A percentile compares a stretch with the other conserved stretches of the same genome.
Evolutionary conservation across 2,797 vertebrate species (phyloP).

Genomic region (Tinamus major): DNA sequence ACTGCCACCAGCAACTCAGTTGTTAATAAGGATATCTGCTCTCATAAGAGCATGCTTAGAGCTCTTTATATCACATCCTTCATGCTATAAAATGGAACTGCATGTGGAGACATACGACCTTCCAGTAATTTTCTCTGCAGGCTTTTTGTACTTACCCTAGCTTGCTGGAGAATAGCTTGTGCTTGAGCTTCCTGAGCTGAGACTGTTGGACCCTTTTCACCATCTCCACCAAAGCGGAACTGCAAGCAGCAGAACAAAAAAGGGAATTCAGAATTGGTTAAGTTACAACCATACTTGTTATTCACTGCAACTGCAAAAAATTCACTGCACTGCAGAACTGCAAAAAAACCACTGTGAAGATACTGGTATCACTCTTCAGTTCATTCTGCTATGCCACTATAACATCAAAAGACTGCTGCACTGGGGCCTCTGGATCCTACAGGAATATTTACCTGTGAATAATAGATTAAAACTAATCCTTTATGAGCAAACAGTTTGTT

Average conservation of each 20-base stretch:
- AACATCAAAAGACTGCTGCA: neutral
- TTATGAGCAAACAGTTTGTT: neutral
- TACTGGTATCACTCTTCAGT: neutral
- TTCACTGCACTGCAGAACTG: too few relatives aligned
- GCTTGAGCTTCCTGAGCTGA: constrained; percentile 97
- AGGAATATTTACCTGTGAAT: neutral
- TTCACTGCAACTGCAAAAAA: neutral
- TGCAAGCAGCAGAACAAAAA: constrained; percentile 65
- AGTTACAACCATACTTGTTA: neutral
- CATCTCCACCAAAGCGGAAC: constrained; percentile 95
- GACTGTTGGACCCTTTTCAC: constrained; percentile 93
- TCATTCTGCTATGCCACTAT: neutral
- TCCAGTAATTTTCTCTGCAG: neutral
- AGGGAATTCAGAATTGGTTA: neutral
- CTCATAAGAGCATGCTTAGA: neutral
- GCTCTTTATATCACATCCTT: neutral
- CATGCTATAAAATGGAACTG: neutral
- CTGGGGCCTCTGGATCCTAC: neutral
- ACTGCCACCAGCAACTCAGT: neutral
- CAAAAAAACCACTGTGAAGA: neutral
- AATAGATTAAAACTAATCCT: neutral
- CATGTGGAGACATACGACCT: neutral
- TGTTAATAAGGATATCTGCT: neutral
- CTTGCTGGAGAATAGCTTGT: constrained; percentile 98
- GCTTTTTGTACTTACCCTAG: constrained; percentile 86